These are phyloP conservation scores for Pedionomus torquatus DNA, from an alignment of 2,113 vertebrate species.

Conservation along the genomic window DNA sequence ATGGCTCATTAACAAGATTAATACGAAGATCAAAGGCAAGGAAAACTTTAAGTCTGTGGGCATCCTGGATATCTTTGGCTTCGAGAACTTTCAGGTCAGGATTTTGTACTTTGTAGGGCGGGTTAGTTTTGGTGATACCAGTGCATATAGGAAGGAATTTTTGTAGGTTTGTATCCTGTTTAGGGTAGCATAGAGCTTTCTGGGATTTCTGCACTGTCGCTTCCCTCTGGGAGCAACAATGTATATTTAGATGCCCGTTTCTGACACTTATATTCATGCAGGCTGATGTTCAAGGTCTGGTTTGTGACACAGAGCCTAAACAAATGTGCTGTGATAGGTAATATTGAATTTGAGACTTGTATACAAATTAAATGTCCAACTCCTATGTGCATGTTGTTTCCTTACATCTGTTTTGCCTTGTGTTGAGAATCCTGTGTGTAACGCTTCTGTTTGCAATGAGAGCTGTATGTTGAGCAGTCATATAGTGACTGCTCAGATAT, in stretches of 20 bases:
- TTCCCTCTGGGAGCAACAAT: neutral
- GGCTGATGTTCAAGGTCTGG: neutral
- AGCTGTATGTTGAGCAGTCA: neutral
- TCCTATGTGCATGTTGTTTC: neutral
- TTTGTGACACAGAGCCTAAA: neutral
- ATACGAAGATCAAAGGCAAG: constrained; percentile 88
- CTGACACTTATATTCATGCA: neutral
- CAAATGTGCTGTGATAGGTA: neutral
- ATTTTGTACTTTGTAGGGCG: neutral
- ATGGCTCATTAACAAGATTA: constrained; percentile 92
- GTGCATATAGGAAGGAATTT: neutral
- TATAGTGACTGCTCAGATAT: neutral
- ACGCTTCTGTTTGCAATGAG: neutral
- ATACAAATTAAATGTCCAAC: neutral
- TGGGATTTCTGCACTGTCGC: neutral
- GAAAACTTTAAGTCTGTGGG: constrained; percentile 96
- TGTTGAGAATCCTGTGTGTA: neutral
- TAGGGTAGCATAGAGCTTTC: neutral
- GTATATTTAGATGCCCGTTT: neutral
- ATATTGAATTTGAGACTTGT: neutral
- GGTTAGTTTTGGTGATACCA: neutral
- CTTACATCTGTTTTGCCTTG: neutral
- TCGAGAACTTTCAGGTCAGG: constrained; percentile 91
- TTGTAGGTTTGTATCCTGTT: neutral
- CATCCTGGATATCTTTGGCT: constrained; percentile 94